These are phyloP conservation scores for Agelastica alni DNA, from an alignment of 2,888 invertebrate species.

Conservation along the genomic window DNA sequence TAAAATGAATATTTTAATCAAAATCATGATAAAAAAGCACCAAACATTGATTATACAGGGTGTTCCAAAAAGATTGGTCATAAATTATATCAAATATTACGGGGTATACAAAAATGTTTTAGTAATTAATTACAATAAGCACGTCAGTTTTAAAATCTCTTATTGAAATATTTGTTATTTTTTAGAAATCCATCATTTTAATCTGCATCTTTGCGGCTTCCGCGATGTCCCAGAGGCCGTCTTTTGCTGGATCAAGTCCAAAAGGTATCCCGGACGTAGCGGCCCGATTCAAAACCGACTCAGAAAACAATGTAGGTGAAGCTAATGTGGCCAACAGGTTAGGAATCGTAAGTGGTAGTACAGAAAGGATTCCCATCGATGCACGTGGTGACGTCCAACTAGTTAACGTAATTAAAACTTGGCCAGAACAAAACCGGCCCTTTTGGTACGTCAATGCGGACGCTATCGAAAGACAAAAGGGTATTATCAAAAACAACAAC, in stretches of 20 bases:
- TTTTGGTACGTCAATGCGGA: slow-evolving; percentile 76
- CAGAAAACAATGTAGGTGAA: not conserved
- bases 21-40: no score
- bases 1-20: no score
- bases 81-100: not conserved
- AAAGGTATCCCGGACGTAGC: slow-evolving; percentile 64
- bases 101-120: no score
- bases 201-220: slow-evolving; percentile 18
- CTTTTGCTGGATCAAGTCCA: slow-evolving; percentile 64
- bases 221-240: slow-evolving; percentile 64
- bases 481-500: slow-evolving; percentile 1
- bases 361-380: slow-evolving; percentile 64
- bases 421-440: slow-evolving; percentile 70
- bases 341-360: slow-evolving; percentile 57
- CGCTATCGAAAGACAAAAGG: slow-evolving; percentile 59
- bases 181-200: slow-evolving; percentile 15
- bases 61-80: not conserved
- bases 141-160: no score
- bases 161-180: not conserved
- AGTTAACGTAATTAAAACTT: slow-evolving; percentile 64
- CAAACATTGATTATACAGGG: not conserved
- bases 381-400: slow-evolving; percentile 67
- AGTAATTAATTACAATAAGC: no score
- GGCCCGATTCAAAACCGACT: not conserved
- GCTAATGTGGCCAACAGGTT: slow-evolving; percentile 57